Base-by-base conservation (phyloP, 2,113 vertebrate species). In the Nothoprocta pentlandii region DNA sequence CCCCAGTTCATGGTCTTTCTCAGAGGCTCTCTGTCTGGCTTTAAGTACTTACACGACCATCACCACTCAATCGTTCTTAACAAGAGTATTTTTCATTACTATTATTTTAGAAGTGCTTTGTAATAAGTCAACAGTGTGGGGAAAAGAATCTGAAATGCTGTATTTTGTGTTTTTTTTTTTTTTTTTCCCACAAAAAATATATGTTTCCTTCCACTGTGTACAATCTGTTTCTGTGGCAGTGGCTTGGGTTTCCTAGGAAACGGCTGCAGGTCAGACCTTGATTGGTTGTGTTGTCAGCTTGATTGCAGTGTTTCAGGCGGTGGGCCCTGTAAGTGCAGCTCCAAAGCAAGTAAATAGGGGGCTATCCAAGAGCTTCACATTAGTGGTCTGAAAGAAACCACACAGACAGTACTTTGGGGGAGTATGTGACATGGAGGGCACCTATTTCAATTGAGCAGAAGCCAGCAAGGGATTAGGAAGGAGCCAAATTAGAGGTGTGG, bases 261-360 rank as follows among this genome's bases (percentile, higher is more conserved):
- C 96, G 54, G 69, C 94, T 94, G 90, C 94, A 96, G 96, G 95
- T 96, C 93, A 96, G 90, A 86, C 95, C 92, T 96, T 96, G 96
- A 97, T 96, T 96, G 96, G 96, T 95, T 96, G 85, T 96, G 95
- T 96, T 96, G 92, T 94, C 94, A 94, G 89, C 94, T 96, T 96
- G 97, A 97, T 97, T 97, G 97, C 96, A 95, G 97, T 92, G 96
- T 96, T 95, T 96, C 96, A 96, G 89, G 80, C 56, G 4, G 87
- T 89, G 92, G 85, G 95, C 95, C 92, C 94, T 92, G 90, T 94
- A 94, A 96, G 94, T 93, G 93, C 90, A 83, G 84, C 80, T 91
- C 89, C 0, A 1, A 93, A 92, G 94, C 94, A 90, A 96, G 92
- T 93, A 95, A 95, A 94, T 69, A 95, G 75, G 84, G 67, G 90